phyloP scores from a whole-genome alignment of 53 echinoderm and acorn worm species.

The Zoroaster sp. region DNA sequence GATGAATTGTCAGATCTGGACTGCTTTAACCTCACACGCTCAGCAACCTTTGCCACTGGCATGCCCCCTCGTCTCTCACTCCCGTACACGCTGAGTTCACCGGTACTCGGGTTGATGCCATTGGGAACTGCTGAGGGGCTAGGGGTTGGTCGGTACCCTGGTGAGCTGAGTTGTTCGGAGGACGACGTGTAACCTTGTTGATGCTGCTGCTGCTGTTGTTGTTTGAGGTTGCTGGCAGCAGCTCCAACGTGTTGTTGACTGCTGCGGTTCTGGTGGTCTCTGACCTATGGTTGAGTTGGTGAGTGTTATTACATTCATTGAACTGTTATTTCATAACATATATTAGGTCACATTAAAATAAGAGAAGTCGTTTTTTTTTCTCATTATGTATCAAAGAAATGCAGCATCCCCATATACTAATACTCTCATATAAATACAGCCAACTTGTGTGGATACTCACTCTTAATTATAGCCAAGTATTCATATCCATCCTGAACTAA shows the following conservation, averaged over 20 bases:
- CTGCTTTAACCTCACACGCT: slow-evolving; percentile 88
- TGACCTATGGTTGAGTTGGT: slow-evolving; percentile 67
- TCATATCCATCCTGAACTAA: too few species aligned
- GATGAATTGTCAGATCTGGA: slow-evolving; percentile 63
- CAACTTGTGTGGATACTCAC: too few species aligned
- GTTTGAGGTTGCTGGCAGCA: slow-evolving; percentile 39
- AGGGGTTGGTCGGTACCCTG: slow-evolving; percentile 70
- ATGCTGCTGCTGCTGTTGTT: slow-evolving; percentile 64
- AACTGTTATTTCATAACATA: too few species aligned
- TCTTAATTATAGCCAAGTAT: too few species aligned
- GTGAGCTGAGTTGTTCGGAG: slow-evolving; percentile 95
- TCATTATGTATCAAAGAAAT: too few species aligned
- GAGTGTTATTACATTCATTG: too few species aligned
- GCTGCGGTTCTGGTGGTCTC: slow-evolving; percentile 77
- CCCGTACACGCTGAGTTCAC: slow-evolving; percentile 84
- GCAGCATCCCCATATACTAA: too few species aligned
- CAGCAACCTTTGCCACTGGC: slow-evolving; percentile 93
- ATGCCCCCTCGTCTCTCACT: slow-evolving; percentile 79
- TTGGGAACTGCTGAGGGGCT: slow-evolving; percentile 55
- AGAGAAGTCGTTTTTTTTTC: too few species aligned
- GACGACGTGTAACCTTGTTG: slow-evolving; percentile 87
- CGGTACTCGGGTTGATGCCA: slow-evolving; percentile 91
- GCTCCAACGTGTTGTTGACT: slow-evolving; percentile 49
- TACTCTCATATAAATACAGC: too few species aligned
- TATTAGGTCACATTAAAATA: too few species aligned